Evolutionary conservation across 2,888 invertebrate genomes (phyloP).

Genomic region (Therioaphis trifolii): DNA sequence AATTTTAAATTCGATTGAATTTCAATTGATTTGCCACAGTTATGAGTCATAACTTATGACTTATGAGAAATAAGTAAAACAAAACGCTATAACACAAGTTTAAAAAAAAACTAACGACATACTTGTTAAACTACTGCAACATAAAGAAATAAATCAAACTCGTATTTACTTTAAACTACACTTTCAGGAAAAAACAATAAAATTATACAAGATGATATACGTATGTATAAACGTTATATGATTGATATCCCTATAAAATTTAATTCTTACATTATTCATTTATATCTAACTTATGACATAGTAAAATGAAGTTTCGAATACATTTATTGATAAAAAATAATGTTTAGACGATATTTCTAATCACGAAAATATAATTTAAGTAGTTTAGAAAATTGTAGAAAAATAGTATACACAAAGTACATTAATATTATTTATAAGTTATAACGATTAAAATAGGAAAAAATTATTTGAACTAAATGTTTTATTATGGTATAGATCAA

Average conservation of each 20-base stretch:
- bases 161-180: background rate
- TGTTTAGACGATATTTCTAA: background rate
- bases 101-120: too few species aligned
- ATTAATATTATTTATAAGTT: too few species aligned
- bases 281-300: background rate
- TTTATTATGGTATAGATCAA: background rate
- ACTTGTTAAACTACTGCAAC: too few species aligned
- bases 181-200: conserved; percentile 9
- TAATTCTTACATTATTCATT: background rate
- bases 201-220: background rate
- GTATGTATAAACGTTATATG: background rate
- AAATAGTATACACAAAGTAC: background rate
- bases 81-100: too few species aligned
- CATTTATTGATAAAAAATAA: background rate
- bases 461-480: conserved; percentile 6
- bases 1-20: too few species aligned
- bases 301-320: conserved; percentile 10
- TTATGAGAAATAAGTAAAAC: too few species aligned
- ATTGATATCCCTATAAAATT: background rate
- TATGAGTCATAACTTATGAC: too few species aligned
- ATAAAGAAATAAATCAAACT: background rate
- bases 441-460: background rate
- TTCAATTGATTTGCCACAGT: too few species aligned
- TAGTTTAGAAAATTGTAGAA: background rate
- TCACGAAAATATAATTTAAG: background rate